Evolutionary conservation across 2,888 invertebrate species (phyloP).

Genomic region (Lycia hirtaria): DNA sequence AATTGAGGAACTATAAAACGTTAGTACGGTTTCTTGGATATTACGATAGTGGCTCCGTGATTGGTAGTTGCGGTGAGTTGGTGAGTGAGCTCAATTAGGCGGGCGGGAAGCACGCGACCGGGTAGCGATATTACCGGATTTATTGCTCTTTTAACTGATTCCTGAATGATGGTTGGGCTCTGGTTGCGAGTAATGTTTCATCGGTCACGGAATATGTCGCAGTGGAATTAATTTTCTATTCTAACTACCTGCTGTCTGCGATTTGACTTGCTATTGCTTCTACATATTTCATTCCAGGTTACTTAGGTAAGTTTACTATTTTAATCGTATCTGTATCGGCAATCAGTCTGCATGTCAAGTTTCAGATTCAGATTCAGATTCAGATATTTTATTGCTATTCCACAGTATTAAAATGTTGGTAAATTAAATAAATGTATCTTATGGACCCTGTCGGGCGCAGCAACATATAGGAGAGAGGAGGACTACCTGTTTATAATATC

Average conservation of each 20-base stretch:
- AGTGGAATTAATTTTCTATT: not conserved
- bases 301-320: too few species aligned
- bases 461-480: too few species aligned
- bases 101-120: constrained; percentile 38
- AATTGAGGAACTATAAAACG: not conserved
- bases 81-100: constrained; percentile 20
- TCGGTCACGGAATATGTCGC: constrained; percentile 24
- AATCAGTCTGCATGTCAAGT: too few species aligned
- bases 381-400: too few species aligned
- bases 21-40: not conserved
- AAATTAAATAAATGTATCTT: too few species aligned
- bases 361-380: too few species aligned
- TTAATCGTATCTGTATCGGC: too few species aligned
- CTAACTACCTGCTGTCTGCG: not conserved
- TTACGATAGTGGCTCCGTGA: not conserved
- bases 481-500: too few species aligned
- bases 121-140: constrained; percentile 40
- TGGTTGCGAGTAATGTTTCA: constrained; percentile 39
- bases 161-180: constrained; percentile 37
- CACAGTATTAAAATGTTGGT: too few species aligned
- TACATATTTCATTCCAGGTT: too few species aligned
- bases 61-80: not conserved
- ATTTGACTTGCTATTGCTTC: not conserved
- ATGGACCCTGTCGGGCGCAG: too few species aligned
- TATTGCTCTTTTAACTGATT: constrained; percentile 46